Evolutionary conservation across 2,797 vertebrate genomes (phyloP).

Genomic region (Channallabes apus): DNA sequence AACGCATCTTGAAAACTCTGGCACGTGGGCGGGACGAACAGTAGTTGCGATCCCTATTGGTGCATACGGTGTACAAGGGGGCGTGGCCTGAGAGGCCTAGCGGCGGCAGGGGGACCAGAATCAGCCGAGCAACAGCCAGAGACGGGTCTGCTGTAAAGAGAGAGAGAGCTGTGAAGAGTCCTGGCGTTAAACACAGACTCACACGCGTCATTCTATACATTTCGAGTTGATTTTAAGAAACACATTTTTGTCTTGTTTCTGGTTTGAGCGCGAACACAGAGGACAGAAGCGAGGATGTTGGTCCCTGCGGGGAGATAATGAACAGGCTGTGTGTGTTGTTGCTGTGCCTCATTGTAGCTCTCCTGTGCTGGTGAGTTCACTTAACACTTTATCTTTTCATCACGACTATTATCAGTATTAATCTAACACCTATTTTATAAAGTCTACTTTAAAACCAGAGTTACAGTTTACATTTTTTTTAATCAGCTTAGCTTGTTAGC

Average conservation of each 20-base stretch:
- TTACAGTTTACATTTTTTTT: too few relatives aligned
- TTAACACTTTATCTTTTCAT: background rate
- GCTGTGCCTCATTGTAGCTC: constrained; percentile 80
- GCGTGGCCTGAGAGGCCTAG: constrained; percentile 27
- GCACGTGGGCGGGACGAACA: constrained; percentile 2
- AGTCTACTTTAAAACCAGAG: too few relatives aligned
- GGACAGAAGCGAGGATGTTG: constrained; percentile 81
- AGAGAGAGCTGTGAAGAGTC: too few relatives aligned
- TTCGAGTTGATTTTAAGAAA: background rate
- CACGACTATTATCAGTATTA: background rate
- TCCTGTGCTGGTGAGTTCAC: constrained; percentile 79
- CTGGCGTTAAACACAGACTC: background rate
- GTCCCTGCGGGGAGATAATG: constrained; percentile 87
- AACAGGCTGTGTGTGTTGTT: constrained; percentile 80
- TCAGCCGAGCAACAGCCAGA: constrained; percentile 2
- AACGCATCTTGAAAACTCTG: constrained; percentile 60
- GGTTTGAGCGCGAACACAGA: constrained; percentile 51
- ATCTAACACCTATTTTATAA: background rate
- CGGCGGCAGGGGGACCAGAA: constrained; percentile 14
- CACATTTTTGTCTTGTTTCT: constrained; percentile 32
- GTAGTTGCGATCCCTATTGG: constrained; percentile 60
- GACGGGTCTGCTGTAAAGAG: background rate
- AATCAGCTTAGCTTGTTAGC: background rate
- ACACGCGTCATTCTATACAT: constrained; percentile 11
- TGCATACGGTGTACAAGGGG: constrained; percentile 48